A percentile compares a stretch with the other conserved stretches of the same genome.
These are phyloP conservation scores for Aphaenogaster floridana DNA, from an alignment of 1,140 invertebrate genomes.

Conservation along the genomic window DNA sequence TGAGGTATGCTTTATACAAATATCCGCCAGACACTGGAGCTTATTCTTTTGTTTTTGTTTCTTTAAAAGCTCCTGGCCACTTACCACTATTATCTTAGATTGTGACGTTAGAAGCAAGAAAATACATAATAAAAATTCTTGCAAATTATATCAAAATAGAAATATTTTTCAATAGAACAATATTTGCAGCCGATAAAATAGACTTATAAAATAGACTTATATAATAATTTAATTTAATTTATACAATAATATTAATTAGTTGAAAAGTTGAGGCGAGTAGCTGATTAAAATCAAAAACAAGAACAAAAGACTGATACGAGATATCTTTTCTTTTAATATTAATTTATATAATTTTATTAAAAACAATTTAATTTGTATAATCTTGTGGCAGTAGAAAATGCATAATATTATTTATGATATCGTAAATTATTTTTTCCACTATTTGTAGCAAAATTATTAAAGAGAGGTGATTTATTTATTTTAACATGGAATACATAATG, in stretches of 20 bases:
- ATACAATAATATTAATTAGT: neutral
- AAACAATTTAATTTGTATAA: no score
- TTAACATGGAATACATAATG: neutral
- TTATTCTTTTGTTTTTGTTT: no score
- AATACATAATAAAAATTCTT: no score
- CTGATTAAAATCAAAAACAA: neutral
- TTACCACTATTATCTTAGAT: no score
- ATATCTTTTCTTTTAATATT: neutral
- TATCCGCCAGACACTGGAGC: no score
- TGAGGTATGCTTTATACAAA: no score
- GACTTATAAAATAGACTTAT: no score
- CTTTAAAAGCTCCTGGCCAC: no score
- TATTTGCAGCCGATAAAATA: no score
- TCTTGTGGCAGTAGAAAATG: neutral
- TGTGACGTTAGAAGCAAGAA: no score
- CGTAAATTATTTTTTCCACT: neutral
- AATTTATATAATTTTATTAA: neutral
- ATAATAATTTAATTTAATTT: neutral
- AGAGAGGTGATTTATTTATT: neutral
- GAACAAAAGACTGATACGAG: neutral
- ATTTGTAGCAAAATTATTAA: neutral
- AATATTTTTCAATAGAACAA: no score
- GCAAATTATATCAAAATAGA: no score
- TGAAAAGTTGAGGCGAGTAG: neutral
- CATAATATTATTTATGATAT: neutral